A percentile compares a stretch with the other conserved stretches of the same genome.
Conservation (phyloP, 2,888 invertebrate genomes). For the Eristalinus sepulchralis region DNA sequence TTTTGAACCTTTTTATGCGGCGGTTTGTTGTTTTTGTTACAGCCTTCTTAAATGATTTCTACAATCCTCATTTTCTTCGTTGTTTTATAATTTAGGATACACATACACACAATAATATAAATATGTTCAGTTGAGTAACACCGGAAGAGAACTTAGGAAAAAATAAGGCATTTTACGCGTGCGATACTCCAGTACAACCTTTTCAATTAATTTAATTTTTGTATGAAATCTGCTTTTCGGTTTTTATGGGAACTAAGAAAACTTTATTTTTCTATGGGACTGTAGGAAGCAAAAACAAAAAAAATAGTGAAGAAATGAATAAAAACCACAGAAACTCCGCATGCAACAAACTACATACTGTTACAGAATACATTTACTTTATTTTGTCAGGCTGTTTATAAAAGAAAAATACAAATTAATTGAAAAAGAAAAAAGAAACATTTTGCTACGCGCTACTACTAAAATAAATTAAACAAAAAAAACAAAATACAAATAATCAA, state of each 20-base stretch:
- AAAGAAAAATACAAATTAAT: background rate
- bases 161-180: slow-evolving; percentile 69
- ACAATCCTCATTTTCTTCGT: slow-evolving; percentile 2
- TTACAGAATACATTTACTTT: slow-evolving; percentile 47
- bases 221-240: background rate
- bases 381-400: slow-evolving; percentile 49
- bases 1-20: slow-evolving; percentile 53
- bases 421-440: slow-evolving; percentile 10
- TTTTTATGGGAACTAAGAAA: slow-evolving; percentile 24
- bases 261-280: slow-evolving; percentile 61
- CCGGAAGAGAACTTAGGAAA: slow-evolving; percentile 59
- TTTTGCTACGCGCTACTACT: slow-evolving; percentile 53
- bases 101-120: background rate
- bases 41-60: slow-evolving; percentile 59
- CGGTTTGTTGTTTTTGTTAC: slow-evolving; percentile 62
- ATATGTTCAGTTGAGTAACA: background rate
- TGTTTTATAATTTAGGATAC: slow-evolving; percentile 20
- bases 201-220: background rate
- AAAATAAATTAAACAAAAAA: slow-evolving; percentile 33
- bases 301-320: slow-evolving; percentile 13
- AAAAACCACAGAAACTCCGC: slow-evolving; percentile 6
- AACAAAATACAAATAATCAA: slow-evolving; percentile 75
- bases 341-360: slow-evolving; percentile 36
- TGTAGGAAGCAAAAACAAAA: slow-evolving; percentile 10
- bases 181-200: slow-evolving; percentile 50